Base-by-base conservation (phyloP, 2,113 vertebrate species). In the Gavialis gangeticus region DNA sequence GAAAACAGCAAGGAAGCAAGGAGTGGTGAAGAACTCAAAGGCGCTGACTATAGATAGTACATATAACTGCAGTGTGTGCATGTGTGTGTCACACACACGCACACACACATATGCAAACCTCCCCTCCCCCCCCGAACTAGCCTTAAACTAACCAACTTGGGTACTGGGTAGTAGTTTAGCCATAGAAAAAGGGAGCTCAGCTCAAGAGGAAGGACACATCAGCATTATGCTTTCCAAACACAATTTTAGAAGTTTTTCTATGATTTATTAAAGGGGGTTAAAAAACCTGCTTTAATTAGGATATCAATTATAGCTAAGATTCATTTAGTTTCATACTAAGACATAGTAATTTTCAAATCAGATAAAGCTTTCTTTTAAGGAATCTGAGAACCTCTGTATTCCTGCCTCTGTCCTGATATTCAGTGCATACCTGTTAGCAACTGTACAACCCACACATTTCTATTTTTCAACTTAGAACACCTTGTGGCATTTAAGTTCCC, bases 391-490 rank as follows among this genome's bases (percentile, higher is more conserved):
- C 96, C 94, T 96, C 95, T 97, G 94, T 85, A 97, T 97, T 84
- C 89, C 76, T 30, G 76, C 57, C 57, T 58, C 34, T 94, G n/a
- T 73, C 87, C 85, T 93, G 94, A 64, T 93, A 89, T 90, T 92
- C 89, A 91, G 94, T 83, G 84, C 91, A 80, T 73, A 94, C 91
- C 94, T 94, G 93, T 91, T 89, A 95, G 95, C 81, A 83, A 71
- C 94, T 97, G 87, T 91, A 82, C 97, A 94, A 96, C 97, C 96
- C 95, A 96, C 97, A 87, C 87, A 1, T 28, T 88, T 56, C 95
- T 96, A 97, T 97, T 97, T 97, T 97, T 95, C 96, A 93, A 87
- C 46, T 82, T 73, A 95, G 92, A 96, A 95, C 97, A 95, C 94
- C 95, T 95, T 86, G 92, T 87, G 90, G 95, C 93, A 95, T 96